Conservation (phyloP, 2,113 vertebrate genomes). For the Rhineura floridana region DNA sequence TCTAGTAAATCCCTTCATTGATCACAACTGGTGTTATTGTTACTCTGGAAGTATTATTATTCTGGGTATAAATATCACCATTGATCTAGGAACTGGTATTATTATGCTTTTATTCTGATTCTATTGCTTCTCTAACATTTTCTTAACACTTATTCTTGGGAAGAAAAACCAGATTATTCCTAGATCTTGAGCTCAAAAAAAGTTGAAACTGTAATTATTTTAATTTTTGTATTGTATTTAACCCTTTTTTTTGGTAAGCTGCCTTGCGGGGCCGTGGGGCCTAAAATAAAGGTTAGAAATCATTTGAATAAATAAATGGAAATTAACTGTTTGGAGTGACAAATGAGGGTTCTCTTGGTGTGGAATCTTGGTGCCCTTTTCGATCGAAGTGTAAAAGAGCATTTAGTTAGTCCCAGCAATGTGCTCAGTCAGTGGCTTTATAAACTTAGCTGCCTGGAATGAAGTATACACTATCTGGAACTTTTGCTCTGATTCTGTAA, state of each 20-base stretch:
- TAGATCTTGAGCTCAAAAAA: neutral
- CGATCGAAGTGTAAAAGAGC: neutral
- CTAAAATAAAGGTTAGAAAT: no score
- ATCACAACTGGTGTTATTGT: no score
- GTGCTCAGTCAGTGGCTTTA: neutral
- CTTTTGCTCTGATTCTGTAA: neutral
- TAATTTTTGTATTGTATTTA: no score
- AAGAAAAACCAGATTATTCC: neutral
- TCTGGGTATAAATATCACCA: no score
- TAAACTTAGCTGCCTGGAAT: neutral
- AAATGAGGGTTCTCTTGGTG: neutral
- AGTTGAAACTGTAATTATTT: no score
- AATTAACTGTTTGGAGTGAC: neutral
- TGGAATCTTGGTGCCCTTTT: neutral
- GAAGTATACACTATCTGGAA: neutral
- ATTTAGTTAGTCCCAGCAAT: neutral
- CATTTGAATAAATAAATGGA: no score
- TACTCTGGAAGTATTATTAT: neutral
- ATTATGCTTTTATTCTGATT: neutral
- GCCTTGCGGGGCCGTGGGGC: no score
- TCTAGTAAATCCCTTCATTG: no score
- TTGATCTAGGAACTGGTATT: neutral
- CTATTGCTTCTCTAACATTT: neutral
- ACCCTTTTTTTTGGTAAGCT: no score
- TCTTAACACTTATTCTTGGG: neutral